phyloP scores from a whole-genome alignment of 2,888 invertebrate genomes.

The Lithophane leautieri region DNA sequence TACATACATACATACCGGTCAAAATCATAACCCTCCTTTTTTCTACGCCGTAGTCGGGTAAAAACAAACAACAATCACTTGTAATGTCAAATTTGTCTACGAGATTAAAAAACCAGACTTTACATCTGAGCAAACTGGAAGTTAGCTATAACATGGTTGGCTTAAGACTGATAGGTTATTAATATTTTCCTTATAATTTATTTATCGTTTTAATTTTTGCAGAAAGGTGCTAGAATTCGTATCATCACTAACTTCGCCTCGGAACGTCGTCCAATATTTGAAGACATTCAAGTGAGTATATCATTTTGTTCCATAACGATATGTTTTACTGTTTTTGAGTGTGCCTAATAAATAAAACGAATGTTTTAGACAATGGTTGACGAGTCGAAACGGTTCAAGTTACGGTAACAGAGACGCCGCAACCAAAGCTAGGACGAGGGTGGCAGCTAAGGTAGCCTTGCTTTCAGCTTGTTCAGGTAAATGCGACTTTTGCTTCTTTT shows the following conservation, averaged over 20 bases:
- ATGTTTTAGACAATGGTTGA: slow-evolving; percentile 83
- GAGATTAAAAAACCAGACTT: no score
- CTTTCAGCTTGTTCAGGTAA: slow-evolving; percentile 95
- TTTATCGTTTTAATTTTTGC: background rate
- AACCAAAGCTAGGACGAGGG: slow-evolving; percentile 93
- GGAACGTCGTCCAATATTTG: slow-evolving; percentile 96
- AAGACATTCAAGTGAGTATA: slow-evolving; percentile 94
- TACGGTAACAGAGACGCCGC: slow-evolving; percentile 79
- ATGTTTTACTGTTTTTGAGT: slow-evolving; percentile 4
- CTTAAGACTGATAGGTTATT: background rate
- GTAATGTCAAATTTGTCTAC: no score
- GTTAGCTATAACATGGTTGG: background rate
- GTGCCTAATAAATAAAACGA: slow-evolving; percentile 23
- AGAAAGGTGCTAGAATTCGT: slow-evolving; percentile 97
- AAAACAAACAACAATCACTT: no score
- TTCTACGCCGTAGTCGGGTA: no score
- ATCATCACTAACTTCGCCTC: slow-evolving; percentile 95
- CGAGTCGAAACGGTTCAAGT: slow-evolving; percentile 77
- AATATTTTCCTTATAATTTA: background rate
- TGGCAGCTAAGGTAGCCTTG: slow-evolving; percentile 96
- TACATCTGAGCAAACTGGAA: background rate
- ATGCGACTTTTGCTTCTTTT: background rate
- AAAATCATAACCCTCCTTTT: no score
- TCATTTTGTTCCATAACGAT: background rate
- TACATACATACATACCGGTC: no score